Base-by-base conservation (phyloP, 2,797 vertebrate species). In the Gymnothorax reevesii region DNA sequence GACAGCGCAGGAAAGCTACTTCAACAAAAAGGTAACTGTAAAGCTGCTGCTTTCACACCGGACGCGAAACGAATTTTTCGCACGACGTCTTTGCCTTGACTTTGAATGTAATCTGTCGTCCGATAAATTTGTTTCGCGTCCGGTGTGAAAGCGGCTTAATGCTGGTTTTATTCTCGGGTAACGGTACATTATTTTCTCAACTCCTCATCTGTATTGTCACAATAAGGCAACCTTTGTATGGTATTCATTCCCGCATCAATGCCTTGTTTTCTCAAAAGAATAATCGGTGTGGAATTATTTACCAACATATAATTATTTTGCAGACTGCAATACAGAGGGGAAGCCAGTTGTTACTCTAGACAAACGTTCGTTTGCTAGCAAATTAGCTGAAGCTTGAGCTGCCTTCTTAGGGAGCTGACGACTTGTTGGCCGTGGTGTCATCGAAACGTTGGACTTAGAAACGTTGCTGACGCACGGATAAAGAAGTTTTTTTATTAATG, bases 1-100 rank as follows among this genome's bases (percentile, higher is more conserved):
- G 77, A 80, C 77, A 55, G 77, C 77, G 77, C 77, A 80, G 49
- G 55, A 80, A 55, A 80, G 83, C 89, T 90, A 88, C 59, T 17
- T 15, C 52, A 52, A 84, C 83, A 84, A 62, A 42, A 84, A 60
- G 83, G 83, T 84, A 84, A 42, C 33, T 42, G 33, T 42, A 42
- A 42, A 42, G 33, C 33, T 42, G 33, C 33, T 42, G 33, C 33
- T 42, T 42, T 42, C 33, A 42, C 33, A 42, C 33, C 33, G 33
- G 33, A 42, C 33, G 33, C 33, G 33, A 42, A 42, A 42, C 33
- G 33, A 42, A 42, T 42, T 42, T 42, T 42, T 42, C 33, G 33
- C 33, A 42, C 33, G 33, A 42, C 33, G 33, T 42, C 33, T 42
- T 42, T 42, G 33, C 33, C 1, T 42, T 42, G 33, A 42, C 33